Base-by-base conservation (phyloP, 2,888 invertebrate species). In the Cataglyphis altisquamis region DNA sequence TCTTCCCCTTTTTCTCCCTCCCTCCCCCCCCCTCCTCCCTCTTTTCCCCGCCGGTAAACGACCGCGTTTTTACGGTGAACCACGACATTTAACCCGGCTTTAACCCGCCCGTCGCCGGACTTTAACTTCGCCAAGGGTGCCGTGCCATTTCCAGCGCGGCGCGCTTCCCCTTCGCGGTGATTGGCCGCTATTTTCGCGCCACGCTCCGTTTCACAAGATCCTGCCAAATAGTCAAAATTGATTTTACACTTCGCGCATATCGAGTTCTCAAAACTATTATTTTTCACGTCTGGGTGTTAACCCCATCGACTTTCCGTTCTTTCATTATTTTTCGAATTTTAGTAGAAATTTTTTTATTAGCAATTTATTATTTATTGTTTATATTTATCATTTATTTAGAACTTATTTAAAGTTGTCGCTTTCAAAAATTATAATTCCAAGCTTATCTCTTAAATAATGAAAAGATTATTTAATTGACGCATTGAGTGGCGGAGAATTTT, bases 11-110 rank as follows among this genome's bases (percentile, higher is more conserved):
- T 4, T 0, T 18, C 4, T 5, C 15, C 48, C 15, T 10, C 45
- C 15, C 74, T 80, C 89, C 85, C 52, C 86, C 89, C 21, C 12
- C 21, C 6, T 9, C 48, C 1, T 3, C 18, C 18, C 48, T 77
- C 75, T 29, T 29, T 29, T 2, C 29, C 29, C 29, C 29, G 29
- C 1, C 39, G 91, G 92, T 87, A 91, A 92, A 90, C 91, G 88
- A 88, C 88, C 90, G 89, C 92, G 92, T 94, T 94, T 94, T 94
- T 93, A 94, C 92, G 94, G 94, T 93, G 93, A 94, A 94, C 94
- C 94, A 94, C 94, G 94, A 93, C 93, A 94, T 94, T 94, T 93
- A 94, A 94, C 92, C 92, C 91, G 93, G 93, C 91, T 93, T 91
- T 36, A 36, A 93, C 41, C 93, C 92, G 88, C 90, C 60, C 91